A percentile compares a stretch with the other conserved stretches of the same genome.
These are phyloP conservation scores for Pogonognathellus flavescens DNA, from an alignment of 1,140 invertebrate genomes.

Conservation along the genomic window DNA sequence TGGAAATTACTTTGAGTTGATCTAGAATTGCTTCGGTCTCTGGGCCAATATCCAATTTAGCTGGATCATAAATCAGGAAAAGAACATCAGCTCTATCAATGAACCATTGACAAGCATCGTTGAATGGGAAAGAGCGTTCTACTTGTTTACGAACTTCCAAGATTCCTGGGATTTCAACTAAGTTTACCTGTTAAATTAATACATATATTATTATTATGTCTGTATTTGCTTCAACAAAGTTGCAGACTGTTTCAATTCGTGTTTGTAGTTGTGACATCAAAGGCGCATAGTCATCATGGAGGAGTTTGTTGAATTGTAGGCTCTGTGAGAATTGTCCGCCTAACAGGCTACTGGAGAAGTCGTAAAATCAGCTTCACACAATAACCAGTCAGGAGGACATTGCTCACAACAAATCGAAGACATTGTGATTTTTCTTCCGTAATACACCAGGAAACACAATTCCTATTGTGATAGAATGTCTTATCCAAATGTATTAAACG, in stretches of 20 bases:
- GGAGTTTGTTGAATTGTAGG: conserved; percentile 39
- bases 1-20: conserved; percentile 91
- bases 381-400: conserved; percentile 69
- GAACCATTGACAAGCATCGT: conserved; percentile 96
- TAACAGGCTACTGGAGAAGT: conserved; percentile 71
- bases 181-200: conserved; percentile 80
- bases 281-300: too few species aligned
- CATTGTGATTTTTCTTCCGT: not conserved
- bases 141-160: conserved; percentile 93
- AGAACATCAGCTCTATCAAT: conserved; percentile 95
- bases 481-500: too few species aligned
- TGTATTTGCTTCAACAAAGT: too few species aligned
- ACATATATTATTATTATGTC: conserved; percentile 1
- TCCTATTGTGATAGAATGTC: too few species aligned
- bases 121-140: conserved; percentile 92
- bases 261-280: too few species aligned
- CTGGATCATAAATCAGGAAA: conserved; percentile 94
- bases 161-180: conserved; percentile 96
- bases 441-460: not conserved
- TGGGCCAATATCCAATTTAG: conserved; percentile 93
- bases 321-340: conserved; percentile 66
- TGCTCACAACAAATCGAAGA: conserved; percentile 11
- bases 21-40: conserved; percentile 94
- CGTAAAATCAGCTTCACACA: conserved; percentile 68
- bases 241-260: too few species aligned